Percentiles rank a stretch among this genome's conserved stretches.
Evolutionary conservation across 2,888 invertebrate species (phyloP).

Genomic region (Andrena camellia): DNA sequence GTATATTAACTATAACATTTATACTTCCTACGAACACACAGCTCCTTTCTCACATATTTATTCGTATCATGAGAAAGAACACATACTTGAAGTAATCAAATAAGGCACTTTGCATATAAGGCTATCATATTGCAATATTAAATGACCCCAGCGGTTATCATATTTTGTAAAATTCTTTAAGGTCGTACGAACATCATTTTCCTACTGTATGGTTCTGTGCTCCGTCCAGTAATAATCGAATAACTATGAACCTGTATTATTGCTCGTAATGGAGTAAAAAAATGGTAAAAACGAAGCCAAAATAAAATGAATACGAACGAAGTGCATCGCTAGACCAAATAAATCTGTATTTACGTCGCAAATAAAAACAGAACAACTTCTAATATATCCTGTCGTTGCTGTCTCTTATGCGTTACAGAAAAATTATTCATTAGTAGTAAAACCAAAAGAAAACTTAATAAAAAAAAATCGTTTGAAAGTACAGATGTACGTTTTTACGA

Average conservation of each 20-base stretch:
- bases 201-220: conserved; percentile 73
- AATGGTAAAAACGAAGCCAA: background rate
- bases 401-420: no score
- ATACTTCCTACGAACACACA: no score
- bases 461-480: no score
- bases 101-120: background rate
- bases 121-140: background rate
- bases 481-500: no score
- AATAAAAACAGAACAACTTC: no score
- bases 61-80: no score
- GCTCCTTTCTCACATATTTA: background rate
- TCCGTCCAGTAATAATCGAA: conserved; percentile 62
- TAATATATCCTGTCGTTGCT: no score
- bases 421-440: no score
- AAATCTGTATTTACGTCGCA: background rate
- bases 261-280: background rate
- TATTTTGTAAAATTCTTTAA: conserved; percentile 46
- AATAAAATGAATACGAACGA: background rate
- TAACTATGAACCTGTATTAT: background rate
- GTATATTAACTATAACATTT: no score
- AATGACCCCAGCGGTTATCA: conserved; percentile 3
- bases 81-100: no score
- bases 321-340: background rate
- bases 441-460: no score
- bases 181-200: conserved; percentile 75